Evolutionary conservation across 2,888 invertebrate genomes (phyloP), one percentile per base, ranked within the genome.

Genomic region (Conchocele bisecta): DNA sequence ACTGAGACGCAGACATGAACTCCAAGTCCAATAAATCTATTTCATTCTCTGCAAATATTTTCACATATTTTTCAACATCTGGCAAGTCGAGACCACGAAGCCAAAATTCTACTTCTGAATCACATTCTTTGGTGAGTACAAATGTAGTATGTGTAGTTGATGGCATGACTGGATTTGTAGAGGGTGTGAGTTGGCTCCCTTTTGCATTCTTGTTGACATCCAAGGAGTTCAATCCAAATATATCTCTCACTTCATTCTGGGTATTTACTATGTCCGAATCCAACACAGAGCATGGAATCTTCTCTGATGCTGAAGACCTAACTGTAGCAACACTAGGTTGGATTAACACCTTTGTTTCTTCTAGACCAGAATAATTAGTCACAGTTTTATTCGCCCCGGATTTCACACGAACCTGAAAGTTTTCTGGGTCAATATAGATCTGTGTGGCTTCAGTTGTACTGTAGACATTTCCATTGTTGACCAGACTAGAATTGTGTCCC

Each of bases 11-110:
- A 42, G 85, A 82, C 60, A 89, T 73, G 28, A 83, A 76, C 39
- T 79, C 69, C 20, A 88, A 44, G 41, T 82, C 82, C 4, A 76
- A 74, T 74, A 88, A 82, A 57, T 88, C 87, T 28, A 89, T 82
- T 56, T 88, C 85, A 73, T 89, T 83, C 46, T 84, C 80, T 51
- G 82, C 81, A 78, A 89, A 89, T 22, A 88, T 71, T 17, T 80
- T 33, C 5, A 84, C 76, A 68, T 87, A 88, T 33, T 75, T 81
- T 11, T 85, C 81, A 29, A 80, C 75, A 59, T 87, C 83, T 42
- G 77, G 60, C 9, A 88, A 59, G 24, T 84, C 82, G 24, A 89
- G 75, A 56, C 74, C 75, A 58, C 69, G 61, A 51, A 85, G 56
- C 88, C 86, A 89, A 53, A 74, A 64, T 37, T 76, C 75, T 17